Evolutionary conservation across 1,140 invertebrate genomes (phyloP).

Genomic region (Rhyzopertha dominica): DNA sequence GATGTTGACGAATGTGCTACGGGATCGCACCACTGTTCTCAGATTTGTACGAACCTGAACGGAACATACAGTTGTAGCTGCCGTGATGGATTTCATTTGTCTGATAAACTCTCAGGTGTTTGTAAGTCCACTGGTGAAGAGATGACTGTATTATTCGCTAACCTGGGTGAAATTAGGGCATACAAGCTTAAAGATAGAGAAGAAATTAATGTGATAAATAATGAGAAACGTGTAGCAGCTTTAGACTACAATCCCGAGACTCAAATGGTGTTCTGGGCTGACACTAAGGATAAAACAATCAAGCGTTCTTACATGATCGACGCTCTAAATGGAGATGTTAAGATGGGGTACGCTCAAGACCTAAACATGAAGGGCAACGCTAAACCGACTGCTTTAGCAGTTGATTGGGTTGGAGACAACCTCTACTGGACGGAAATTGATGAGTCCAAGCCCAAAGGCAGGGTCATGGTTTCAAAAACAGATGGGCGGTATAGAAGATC

Average conservation of each 20-base stretch:
- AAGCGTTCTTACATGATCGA: slow-evolving; percentile 87
- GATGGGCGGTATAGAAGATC: slow-evolving; percentile 86
- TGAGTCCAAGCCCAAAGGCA: slow-evolving; percentile 64
- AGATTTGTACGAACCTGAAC: slow-evolving; percentile 88
- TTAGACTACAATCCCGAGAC: slow-evolving; percentile 78
- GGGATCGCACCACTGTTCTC: slow-evolving; percentile 82
- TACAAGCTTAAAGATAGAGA: slow-evolving; percentile 61
- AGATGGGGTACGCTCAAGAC: slow-evolving; percentile 83
- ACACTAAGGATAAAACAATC: slow-evolving; percentile 82
- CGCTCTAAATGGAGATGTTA: slow-evolving; percentile 66
- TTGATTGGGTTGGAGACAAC: slow-evolving; percentile 91
- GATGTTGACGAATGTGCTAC: slow-evolving; percentile 89
- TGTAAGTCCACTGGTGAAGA: slow-evolving; percentile 66
- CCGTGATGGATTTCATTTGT: slow-evolving; percentile 71
- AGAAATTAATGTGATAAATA: slow-evolving; percentile 68
- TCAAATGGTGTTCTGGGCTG: slow-evolving; percentile 90
- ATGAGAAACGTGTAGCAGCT: slow-evolving; percentile 81
- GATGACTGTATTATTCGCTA: slow-evolving; percentile 64
- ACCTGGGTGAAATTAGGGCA: slow-evolving; percentile 81
- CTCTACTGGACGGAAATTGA: slow-evolving; percentile 92
- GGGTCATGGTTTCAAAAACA: slow-evolving; percentile 79
- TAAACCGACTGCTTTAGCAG: slow-evolving; percentile 76
- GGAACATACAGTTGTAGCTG: slow-evolving; percentile 88
- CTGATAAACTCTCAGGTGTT: slow-evolving; percentile 72
- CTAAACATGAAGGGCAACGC: slow-evolving; percentile 74